A percentile compares a stretch with the other conserved stretches of the same genome.
phyloP scores from a whole-genome alignment of 2,797 vertebrate species.

The Melanogrammus aeglefinus region DNA sequence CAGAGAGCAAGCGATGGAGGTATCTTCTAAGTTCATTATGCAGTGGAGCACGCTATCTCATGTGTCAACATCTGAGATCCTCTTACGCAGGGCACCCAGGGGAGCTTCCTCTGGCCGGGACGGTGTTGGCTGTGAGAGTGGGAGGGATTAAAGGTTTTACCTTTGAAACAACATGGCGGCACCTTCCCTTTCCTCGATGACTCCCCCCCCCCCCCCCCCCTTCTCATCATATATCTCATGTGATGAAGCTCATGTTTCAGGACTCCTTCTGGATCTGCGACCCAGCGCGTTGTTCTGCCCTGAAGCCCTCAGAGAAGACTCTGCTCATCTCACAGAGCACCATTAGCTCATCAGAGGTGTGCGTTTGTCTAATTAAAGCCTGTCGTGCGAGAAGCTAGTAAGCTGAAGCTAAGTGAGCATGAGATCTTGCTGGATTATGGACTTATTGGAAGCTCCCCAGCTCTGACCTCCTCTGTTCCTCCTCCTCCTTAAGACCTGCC shows the following conservation, averaged over 20 bases:
- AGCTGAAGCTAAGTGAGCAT: conserved; percentile 45
- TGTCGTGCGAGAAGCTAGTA: conserved; percentile 38
- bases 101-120: not conserved
- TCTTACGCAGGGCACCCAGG: not conserved
- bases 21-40: not conserved
- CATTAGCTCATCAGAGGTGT: not conserved
- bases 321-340: not conserved
- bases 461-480: conserved; percentile 14
- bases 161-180: not conserved
- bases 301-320: too few species aligned
- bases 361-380: conserved; percentile 19
- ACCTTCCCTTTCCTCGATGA: not conserved
- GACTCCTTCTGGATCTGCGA: not conserved
- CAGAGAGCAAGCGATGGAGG: conserved; percentile 19
- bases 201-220: not conserved
- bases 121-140: not conserved
- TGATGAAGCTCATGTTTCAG: not conserved
- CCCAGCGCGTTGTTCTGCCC: not conserved
- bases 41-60: not conserved
- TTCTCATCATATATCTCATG: not conserved
- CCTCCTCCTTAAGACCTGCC: conserved; percentile 44
- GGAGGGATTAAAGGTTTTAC: not conserved
- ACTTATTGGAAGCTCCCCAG: conserved; percentile 42
- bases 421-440: conserved; percentile 58
- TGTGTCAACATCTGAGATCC: not conserved